These are phyloP conservation scores for Cataglyphis hispanica DNA, from an alignment of 1,140 invertebrate genomes.

Conservation along the genomic window DNA sequence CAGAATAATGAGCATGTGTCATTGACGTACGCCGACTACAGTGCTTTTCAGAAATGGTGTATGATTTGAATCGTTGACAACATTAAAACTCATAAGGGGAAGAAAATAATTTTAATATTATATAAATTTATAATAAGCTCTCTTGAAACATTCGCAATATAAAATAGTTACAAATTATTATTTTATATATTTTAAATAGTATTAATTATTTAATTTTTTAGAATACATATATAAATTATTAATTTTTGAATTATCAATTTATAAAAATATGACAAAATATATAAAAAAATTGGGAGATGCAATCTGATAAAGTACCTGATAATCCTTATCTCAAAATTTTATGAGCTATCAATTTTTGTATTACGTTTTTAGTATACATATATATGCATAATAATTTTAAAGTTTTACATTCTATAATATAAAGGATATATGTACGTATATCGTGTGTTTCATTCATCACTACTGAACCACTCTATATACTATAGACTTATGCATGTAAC, in stretches of 20 bases:
- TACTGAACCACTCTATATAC: conserved; percentile 28
- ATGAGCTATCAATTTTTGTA: neutral
- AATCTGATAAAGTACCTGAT: neutral
- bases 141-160: neutral
- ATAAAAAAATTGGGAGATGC: neutral
- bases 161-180: neutral
- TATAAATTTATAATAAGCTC: neutral
- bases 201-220: conserved; percentile 26
- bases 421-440: neutral
- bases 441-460: neutral
- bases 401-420: neutral
- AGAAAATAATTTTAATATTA: neutral
- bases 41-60: conserved; percentile 13
- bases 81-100: neutral
- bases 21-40: conserved; percentile 57
- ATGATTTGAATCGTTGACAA: neutral
- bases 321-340: neutral
- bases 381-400: neutral
- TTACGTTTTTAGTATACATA: neutral
- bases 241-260: neutral
- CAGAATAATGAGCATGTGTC: conserved; percentile 78
- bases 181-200: neutral
- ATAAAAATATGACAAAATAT: neutral
- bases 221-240: conserved; percentile 1
- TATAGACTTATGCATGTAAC: neutral